Conservation (phyloP, 2,113 vertebrate species). For the Eupsittula cactorum region DNA sequence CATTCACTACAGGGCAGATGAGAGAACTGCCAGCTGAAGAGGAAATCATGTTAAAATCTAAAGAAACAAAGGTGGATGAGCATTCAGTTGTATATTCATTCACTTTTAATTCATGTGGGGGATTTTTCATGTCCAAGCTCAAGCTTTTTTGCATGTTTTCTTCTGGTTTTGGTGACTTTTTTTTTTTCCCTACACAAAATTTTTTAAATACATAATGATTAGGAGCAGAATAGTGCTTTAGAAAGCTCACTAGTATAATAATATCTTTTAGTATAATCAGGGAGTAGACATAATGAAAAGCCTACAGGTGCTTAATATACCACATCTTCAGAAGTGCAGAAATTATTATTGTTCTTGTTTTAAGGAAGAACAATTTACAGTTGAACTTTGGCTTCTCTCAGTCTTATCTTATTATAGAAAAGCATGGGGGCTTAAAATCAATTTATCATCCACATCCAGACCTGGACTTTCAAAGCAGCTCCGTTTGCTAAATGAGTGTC, state of each 20-base stretch:
- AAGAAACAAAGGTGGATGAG: not conserved
- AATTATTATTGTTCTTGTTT: not conserved
- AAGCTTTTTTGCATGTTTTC: not conserved
- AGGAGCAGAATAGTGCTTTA: not conserved
- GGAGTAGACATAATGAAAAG: not conserved
- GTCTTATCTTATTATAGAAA: not conserved
- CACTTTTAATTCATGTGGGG: not conserved
- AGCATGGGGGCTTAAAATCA: not conserved
- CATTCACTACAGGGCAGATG: not conserved
- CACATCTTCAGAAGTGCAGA: not conserved
- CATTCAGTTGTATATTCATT: not conserved
- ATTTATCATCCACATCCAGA: not conserved
- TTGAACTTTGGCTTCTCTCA: not conserved
- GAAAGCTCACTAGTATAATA: not conserved
- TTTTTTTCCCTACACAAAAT: not conserved
- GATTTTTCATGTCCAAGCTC: not conserved
- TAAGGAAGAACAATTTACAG: not conserved
- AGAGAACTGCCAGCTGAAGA: not conserved
- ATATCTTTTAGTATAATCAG: not conserved
- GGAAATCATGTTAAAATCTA: not conserved
- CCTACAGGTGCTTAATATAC: not conserved
- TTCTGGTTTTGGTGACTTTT: not conserved
- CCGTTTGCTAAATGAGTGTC: not conserved
- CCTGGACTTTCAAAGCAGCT: not conserved
- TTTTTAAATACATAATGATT: not conserved